These are phyloP conservation scores for Octonoba sinensis DNA, from an alignment of 2,888 invertebrate genomes.

Conservation along the genomic window DNA sequence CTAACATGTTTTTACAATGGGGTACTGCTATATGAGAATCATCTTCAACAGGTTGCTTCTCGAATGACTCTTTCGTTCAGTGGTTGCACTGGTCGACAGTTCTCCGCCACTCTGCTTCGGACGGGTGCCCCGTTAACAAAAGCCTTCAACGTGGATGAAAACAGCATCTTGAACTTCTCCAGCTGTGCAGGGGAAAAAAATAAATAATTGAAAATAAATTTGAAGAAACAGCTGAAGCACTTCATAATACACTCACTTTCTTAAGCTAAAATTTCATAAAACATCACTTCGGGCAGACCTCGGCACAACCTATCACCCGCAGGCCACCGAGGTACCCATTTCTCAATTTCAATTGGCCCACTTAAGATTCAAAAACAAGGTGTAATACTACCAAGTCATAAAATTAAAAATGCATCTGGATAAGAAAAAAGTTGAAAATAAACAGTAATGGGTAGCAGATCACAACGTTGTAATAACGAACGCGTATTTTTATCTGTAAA, in stretches of 20 bases:
- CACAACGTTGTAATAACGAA: too few relatives aligned
- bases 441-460: too few relatives aligned
- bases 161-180: conserved; percentile 27
- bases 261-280: not conserved
- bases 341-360: too few relatives aligned
- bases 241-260: not conserved
- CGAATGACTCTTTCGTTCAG: conserved; percentile 53
- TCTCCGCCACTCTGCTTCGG: conserved; percentile 45
- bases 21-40: too few relatives aligned
- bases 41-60: conserved; percentile 45
- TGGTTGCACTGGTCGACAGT: conserved; percentile 59
- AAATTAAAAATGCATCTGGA: too few relatives aligned
- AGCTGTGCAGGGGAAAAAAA: conserved; percentile 24
- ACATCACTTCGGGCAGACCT: not conserved
- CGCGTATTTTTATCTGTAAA: too few relatives aligned
- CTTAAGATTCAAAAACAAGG: too few relatives aligned
- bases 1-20: too few relatives aligned
- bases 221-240: not conserved
- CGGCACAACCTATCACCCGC: not conserved
- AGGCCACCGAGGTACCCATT: not conserved
- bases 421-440: too few relatives aligned
- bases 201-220: not conserved
- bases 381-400: too few relatives aligned
- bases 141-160: conserved; percentile 19
- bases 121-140: conserved; percentile 16